Conservation (phyloP, 2,113 vertebrate genomes). For the Leucopsar rothschildi region DNA sequence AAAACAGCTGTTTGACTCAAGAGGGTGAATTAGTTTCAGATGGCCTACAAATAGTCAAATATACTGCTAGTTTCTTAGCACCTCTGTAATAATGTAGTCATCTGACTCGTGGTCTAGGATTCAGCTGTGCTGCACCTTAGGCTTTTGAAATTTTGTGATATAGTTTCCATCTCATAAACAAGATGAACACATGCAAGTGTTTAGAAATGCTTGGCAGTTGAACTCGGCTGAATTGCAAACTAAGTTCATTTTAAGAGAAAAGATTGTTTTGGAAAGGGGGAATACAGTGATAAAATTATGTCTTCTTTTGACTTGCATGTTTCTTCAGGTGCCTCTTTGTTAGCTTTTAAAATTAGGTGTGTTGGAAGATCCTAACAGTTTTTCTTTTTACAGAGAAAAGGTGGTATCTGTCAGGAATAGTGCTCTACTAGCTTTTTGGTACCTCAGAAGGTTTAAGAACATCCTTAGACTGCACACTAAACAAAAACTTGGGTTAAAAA, state of each 20-base stretch:
- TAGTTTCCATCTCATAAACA: slow-evolving; percentile 37
- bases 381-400: background rate
- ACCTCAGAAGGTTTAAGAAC: background rate
- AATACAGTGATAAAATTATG: background rate
- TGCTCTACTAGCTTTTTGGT: background rate
- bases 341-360: background rate
- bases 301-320: background rate
- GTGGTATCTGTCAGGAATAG: background rate
- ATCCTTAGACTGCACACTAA: background rate
- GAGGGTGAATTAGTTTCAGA: background rate
- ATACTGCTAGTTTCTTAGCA: background rate
- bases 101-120: background rate
- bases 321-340: background rate
- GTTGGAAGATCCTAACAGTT: background rate
- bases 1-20: background rate
- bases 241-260: slow-evolving; percentile 44
- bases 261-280: slow-evolving; percentile 30
- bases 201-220: slow-evolving; percentile 59
- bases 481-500: background rate
- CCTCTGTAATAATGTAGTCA: background rate
- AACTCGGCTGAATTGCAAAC: slow-evolving; percentile 51
- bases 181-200: background rate
- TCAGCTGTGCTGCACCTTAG: background rate
- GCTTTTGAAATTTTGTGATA: slow-evolving; percentile 1
- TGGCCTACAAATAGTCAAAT: background rate